A percentile compares a stretch with the other conserved stretches of the same genome.
These are phyloP conservation scores for Calyptomena viridis DNA, from an alignment of 2,113 vertebrate genomes.

Conservation along the genomic window DNA sequence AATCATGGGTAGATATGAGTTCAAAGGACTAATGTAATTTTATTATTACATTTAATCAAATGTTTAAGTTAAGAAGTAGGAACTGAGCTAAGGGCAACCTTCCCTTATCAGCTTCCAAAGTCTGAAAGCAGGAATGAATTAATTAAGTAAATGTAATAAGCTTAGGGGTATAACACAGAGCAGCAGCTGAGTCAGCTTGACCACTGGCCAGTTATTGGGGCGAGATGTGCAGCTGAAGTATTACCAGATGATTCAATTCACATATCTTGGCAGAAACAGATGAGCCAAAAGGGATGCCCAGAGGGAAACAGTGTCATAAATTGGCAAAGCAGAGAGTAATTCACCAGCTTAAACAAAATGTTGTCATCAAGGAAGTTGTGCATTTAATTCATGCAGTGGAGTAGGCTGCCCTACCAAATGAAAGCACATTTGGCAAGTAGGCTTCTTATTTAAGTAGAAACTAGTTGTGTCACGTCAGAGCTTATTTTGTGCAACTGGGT, in stretches of 20 bases:
- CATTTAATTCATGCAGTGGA: neutral
- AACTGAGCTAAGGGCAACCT: slow-evolving; percentile 38
- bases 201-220: neutral
- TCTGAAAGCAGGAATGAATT: slow-evolving; percentile 51
- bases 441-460: neutral
- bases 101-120: slow-evolving; percentile 6
- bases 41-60: slow-evolving; percentile 57
- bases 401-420: neutral
- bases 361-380: slow-evolving; percentile 5
- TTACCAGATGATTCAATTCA: slow-evolving; percentile 48
- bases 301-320: slow-evolving; percentile 28
- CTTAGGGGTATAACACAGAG: slow-evolving; percentile 26
- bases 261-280: slow-evolving; percentile 33
- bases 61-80: slow-evolving; percentile 51
- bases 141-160: slow-evolving; percentile 48
- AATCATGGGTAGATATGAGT: slow-evolving; percentile 27
- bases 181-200: slow-evolving; percentile 53
- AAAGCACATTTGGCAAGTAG: neutral
- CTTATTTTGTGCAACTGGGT: neutral
- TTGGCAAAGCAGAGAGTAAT: slow-evolving; percentile 17
- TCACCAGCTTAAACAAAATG: slow-evolving; percentile 27
- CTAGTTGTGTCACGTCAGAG: neutral
- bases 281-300: slow-evolving; percentile 32
- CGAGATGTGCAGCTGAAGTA: slow-evolving; percentile 38
- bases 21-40: slow-evolving; percentile 61